These are phyloP conservation scores for Thereva nobilitata DNA, from an alignment of 2,888 invertebrate genomes.

Conservation along the genomic window DNA sequence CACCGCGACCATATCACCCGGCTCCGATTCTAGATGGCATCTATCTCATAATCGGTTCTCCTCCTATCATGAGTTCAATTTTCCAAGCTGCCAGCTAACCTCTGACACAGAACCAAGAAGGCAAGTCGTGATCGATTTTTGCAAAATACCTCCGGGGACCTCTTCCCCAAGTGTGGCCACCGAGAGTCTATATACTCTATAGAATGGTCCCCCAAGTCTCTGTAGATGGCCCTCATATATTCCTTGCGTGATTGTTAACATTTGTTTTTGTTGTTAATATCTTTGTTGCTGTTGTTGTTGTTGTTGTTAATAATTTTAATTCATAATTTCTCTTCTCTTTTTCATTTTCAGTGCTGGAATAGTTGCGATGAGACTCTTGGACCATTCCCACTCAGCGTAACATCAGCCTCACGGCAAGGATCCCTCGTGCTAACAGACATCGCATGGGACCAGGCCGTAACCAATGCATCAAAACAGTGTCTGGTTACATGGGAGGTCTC, in stretches of 20 bases:
- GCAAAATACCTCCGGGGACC: conserved; percentile 16
- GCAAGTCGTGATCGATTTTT: conserved; percentile 45
- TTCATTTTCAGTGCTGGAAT: conserved; percentile 50
- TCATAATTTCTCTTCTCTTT: conserved; percentile 24
- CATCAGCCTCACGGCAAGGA: conserved; percentile 50
- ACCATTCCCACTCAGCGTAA: conserved; percentile 50
- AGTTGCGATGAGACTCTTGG: conserved; percentile 51
- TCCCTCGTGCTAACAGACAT: conserved; percentile 51
- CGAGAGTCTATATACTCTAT: background rate
- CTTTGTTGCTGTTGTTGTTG: conserved; percentile 11
- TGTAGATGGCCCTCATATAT: background rate
- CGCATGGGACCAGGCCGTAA: conserved; percentile 52
- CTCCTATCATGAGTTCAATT: conserved; percentile 28
- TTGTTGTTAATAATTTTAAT: conserved; percentile 31
- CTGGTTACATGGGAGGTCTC: conserved; percentile 84
- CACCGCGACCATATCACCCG: conserved; percentile 17
- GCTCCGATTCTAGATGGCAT: conserved; percentile 27
- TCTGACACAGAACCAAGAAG: conserved; percentile 45
- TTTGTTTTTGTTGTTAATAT: conserved; percentile 29
- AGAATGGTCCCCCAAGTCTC: background rate
- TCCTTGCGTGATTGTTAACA: conserved; percentile 31
- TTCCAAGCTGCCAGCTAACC: conserved; percentile 41
- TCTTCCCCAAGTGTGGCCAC: conserved; percentile 2
- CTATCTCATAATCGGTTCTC: conserved; percentile 28
- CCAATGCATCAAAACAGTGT: conserved; percentile 61